Conservation (phyloP, 2,113 vertebrate species). For the Dicerorhinus sumatrensis region DNA sequence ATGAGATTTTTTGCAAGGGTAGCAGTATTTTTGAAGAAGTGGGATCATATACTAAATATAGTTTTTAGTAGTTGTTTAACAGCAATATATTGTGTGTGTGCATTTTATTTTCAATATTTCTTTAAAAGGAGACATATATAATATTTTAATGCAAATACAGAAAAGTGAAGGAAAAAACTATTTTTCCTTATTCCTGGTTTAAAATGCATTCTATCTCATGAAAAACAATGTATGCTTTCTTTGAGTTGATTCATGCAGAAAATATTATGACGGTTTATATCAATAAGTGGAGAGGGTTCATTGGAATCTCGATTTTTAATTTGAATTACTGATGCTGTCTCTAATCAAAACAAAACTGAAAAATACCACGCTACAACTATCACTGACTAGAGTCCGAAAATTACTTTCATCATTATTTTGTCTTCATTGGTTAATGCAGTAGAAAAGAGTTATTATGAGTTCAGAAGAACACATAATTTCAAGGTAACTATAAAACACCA, state of each 20-base stretch:
- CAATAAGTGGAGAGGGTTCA: conserved; percentile 68
- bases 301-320: conserved; percentile 60
- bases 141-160: conserved; percentile 19
- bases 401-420: conserved; percentile 43
- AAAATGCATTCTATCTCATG: background rate
- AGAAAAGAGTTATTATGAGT: conserved; percentile 4
- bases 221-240: background rate
- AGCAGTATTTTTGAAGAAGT: background rate
- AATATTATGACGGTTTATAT: conserved; percentile 60
- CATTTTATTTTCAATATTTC: conserved; percentile 27
- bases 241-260: conserved; percentile 48
- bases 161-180: background rate
- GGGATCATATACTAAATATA: background rate
- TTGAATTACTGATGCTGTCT: conserved; percentile 50
- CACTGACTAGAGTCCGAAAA: background rate
- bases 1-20: background rate
- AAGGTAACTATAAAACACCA: background rate
- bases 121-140: background rate
- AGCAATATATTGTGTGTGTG: background rate
- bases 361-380: conserved; percentile 30
- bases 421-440: background rate
- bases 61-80: background rate
- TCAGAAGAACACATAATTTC: background rate
- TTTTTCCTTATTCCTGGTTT: background rate
- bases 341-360: conserved; percentile 70